Base-by-base conservation (phyloP, 2,888 invertebrate species). In the Hydroisotoma schaefferi region DNA sequence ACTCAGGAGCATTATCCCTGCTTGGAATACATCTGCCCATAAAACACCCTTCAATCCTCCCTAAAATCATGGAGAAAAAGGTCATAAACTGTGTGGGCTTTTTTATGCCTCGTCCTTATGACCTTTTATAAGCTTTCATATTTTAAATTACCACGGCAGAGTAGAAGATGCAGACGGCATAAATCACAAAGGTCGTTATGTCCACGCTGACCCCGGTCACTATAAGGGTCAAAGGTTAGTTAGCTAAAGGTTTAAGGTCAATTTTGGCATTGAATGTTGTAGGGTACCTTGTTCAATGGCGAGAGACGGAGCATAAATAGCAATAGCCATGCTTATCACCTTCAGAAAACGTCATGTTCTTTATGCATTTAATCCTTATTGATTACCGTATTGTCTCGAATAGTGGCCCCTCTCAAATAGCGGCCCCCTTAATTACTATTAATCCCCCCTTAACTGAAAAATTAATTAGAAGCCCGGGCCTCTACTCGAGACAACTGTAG, bases 91-190 rank as follows among this genome's bases (percentile, higher is more conserved):
- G n/a, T n/a, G n/a, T n/a, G n/a, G n/a, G n/a, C n/a, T n/a, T n/a
- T n/a, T n/a, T n/a, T n/a, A n/a, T n/a, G n/a, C n/a, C n/a, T n/a
- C n/a, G n/a, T n/a, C n/a, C n/a, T n/a, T n/a, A n/a, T n/a, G n/a
- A n/a, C n/a, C n/a, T n/a, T n/a, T n/a, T n/a, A n/a, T n/a, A n/a
- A n/a, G 40, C 33, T 33, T 33, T 33, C 33, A 6, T 33, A 33
- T 33, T 33, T 33, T 22, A 47, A 77, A 74, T 85, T 80, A 90
- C 90, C 76, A 90, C 76, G 62, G 91, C 88, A 0, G 94, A 94
- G 78, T 94, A 94, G 78, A 94, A 91, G 69, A 91, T 93, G 79
- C 91, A 91, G n/a, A 91, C 88, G 37, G 87, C 77, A 76, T 90
- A 90, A 1, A 90, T 88, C 25, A 88, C 81, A 0, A 87, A 84